Evolutionary conservation across 1,140 invertebrate species (phyloP).

Genomic region (Drosophila rufa): DNA sequence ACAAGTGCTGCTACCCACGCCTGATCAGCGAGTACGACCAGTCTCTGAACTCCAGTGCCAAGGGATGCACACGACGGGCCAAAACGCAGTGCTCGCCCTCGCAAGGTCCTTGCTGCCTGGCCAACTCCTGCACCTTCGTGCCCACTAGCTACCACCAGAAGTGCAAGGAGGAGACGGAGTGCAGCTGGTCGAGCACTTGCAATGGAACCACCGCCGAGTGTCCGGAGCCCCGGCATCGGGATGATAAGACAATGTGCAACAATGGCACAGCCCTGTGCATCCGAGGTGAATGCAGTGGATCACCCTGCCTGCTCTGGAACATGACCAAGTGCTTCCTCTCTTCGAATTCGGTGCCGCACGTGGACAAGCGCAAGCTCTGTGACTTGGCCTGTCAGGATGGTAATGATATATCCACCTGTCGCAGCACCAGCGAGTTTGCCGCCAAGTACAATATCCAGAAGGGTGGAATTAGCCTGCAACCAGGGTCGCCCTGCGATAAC

Average conservation of each 20-base stretch:
- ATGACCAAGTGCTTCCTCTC: constrained; percentile 98
- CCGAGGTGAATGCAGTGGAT: constrained; percentile 96
- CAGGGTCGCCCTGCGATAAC: constrained; percentile 99
- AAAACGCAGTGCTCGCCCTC: constrained; percentile 96
- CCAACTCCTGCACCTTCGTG: constrained; percentile 93
- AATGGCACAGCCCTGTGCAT: constrained; percentile 95
- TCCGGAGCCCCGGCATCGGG: constrained; percentile 91
- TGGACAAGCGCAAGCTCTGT: constrained; percentile 94
- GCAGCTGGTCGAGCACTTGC: constrained; percentile 93
- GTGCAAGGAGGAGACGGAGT: constrained; percentile 95
- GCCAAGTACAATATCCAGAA: constrained; percentile 90
- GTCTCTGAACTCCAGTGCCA: constrained; percentile 90
- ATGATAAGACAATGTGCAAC: constrained; percentile 94
- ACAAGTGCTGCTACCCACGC: constrained; percentile 97
- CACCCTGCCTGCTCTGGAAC: constrained; percentile 97
- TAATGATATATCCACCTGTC: constrained; percentile 91
- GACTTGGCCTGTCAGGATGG: constrained; percentile 97
- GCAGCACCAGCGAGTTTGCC: constrained; percentile 94
- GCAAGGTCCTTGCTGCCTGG: constrained; percentile 97
- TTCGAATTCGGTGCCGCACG: constrained; percentile 91
- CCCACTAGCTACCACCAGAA: constrained; percentile 87
- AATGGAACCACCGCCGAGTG: constrained; percentile 94
- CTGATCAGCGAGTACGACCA: constrained; percentile 90
- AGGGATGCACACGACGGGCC: constrained; percentile 92
- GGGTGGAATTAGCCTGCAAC: constrained; percentile 95